Percentiles rank a stretch among this genome's conserved stretches.
phyloP scores from a whole-genome alignment of 2,888 invertebrate species.

The Rugalucina vietnamica region DNA sequence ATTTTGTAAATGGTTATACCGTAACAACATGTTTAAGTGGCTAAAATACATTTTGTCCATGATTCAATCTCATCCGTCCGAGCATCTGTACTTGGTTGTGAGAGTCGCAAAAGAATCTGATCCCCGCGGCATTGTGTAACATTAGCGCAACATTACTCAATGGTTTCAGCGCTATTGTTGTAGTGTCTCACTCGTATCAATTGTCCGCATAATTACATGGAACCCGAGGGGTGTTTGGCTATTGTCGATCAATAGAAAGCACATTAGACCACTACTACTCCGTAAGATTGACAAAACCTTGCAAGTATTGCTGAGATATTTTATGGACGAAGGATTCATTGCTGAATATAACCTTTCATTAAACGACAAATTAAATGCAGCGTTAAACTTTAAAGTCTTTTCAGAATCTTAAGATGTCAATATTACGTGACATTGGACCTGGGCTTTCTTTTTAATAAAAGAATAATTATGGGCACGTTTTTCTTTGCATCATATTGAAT shows the following conservation, averaged over 20 bases:
- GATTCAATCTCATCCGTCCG: constrained; percentile 51
- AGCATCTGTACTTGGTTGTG: constrained; percentile 46
- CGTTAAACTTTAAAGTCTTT: constrained; percentile 2
- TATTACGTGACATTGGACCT: constrained; percentile 6
- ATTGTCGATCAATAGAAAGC: constrained; percentile 38
- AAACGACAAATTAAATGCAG: constrained; percentile 14
- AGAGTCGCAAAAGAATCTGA: constrained; percentile 16
- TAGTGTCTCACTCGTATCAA: constrained; percentile 12
- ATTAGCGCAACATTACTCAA: constrained; percentile 32
- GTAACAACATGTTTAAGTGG: constrained; percentile 47
- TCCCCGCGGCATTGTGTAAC: constrained; percentile 57
- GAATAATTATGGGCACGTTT: constrained; percentile 14
- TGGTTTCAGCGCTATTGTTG: constrained; percentile 16
- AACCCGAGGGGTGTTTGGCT: constrained; percentile 13
- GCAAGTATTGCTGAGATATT: constrained; percentile 9
- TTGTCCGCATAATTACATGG: constrained; percentile 50
- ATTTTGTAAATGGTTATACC: constrained; percentile 36
- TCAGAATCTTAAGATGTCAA: constrained; percentile 10
- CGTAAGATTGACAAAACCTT: neutral
- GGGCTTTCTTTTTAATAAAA: neutral
- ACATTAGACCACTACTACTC: constrained; percentile 52
- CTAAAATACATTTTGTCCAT: constrained; percentile 33
- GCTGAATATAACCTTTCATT: constrained; percentile 14
- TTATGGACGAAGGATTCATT: neutral
- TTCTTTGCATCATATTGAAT: constrained; percentile 9